These are phyloP conservation scores for Sapajus apella DNA, from an alignment of 2,113 vertebrate species.

Conservation along the genomic window DNA sequence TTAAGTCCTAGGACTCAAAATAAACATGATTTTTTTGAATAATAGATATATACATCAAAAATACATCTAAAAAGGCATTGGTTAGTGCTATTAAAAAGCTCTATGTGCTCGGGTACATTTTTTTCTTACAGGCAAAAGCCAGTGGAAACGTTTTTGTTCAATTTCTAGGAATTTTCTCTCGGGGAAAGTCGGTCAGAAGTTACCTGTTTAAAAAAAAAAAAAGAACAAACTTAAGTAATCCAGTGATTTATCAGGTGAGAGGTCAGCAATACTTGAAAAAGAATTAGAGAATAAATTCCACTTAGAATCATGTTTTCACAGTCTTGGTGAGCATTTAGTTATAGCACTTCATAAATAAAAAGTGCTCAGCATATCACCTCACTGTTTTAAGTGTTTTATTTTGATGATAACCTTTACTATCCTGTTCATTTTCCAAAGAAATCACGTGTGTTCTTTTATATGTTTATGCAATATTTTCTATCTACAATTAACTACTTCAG, in stretches of 20 bases:
- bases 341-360: not conserved
- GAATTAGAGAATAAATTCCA: not conserved
- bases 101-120: constrained; percentile 84
- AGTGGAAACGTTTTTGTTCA: constrained; percentile 81
- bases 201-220: constrained; percentile 76
- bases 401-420: not conserved
- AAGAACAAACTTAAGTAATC: not conserved
- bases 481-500: not conserved
- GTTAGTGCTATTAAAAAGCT: constrained; percentile 88
- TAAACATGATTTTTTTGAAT: constrained; percentile 88
- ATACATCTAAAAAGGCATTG: constrained; percentile 89
- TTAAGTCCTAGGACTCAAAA: constrained; percentile 87
- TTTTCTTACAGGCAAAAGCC: constrained; percentile 80
- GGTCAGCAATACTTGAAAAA: not conserved
- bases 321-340: not conserved
- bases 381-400: not conserved
- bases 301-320: not conserved
- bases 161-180: constrained; percentile 81
- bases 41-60: constrained; percentile 91
- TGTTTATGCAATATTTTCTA: not conserved
- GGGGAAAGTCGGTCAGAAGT: constrained; percentile 79
- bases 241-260: not conserved
- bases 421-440: constrained; percentile 1
- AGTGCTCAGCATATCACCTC: not conserved
- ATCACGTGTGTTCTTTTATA: not conserved